Conservation (phyloP, 2,888 invertebrate species). For the Melitaea athalia region DNA sequence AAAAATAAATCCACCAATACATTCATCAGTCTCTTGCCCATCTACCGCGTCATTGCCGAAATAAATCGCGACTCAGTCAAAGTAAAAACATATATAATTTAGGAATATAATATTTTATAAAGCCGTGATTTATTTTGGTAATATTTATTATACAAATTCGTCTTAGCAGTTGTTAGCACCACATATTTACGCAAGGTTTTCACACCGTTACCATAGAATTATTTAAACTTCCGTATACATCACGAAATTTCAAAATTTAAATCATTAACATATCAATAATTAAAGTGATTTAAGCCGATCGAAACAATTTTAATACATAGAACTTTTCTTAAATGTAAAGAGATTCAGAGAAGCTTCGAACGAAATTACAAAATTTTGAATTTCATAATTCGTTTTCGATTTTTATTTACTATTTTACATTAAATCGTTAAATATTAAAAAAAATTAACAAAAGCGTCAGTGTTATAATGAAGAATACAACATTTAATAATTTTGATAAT, state of each 20-base stretch:
- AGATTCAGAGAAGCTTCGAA: background rate
- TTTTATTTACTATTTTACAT: too few species aligned
- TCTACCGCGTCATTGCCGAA: slow-evolving; percentile 30
- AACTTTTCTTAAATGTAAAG: background rate
- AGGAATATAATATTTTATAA: background rate
- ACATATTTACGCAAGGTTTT: slow-evolving; percentile 49
- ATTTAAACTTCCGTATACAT: background rate
- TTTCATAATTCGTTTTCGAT: background rate
- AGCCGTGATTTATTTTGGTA: slow-evolving; percentile 23
- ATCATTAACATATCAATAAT: background rate
- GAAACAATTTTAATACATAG: background rate
- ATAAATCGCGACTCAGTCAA: slow-evolving; percentile 14
- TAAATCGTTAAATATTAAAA: slow-evolving; percentile 15
- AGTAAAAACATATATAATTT: background rate
- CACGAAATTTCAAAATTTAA: background rate
- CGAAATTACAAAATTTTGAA: background rate
- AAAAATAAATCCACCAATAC: slow-evolving; percentile 37
- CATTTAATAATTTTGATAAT: slow-evolving; percentile 81
- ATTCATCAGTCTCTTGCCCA: slow-evolving; percentile 55
- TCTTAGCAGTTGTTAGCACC: slow-evolving; percentile 62
- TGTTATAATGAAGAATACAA: slow-evolving; percentile 64
- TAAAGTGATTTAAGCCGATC: slow-evolving; percentile 7
- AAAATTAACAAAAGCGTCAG: slow-evolving; percentile 24
- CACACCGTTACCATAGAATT: slow-evolving; percentile 21
- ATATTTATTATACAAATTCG: slow-evolving; percentile 39